These are phyloP conservation scores for Pardosa pseudoannulata DNA, from an alignment of 2,888 invertebrate genomes.

Conservation along the genomic window DNA sequence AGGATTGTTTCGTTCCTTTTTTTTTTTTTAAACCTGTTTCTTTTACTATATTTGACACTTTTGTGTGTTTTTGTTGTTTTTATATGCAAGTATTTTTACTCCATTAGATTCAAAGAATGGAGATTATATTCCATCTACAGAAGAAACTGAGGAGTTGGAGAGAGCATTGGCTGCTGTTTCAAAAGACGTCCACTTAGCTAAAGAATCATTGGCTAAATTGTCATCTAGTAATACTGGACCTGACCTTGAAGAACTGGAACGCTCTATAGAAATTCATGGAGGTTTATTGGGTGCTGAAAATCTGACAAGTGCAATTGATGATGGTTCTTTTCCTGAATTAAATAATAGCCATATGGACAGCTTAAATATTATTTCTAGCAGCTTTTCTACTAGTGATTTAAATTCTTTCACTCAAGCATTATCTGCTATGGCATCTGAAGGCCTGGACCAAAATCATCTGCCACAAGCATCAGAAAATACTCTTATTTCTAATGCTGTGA, in stretches of 20 bases:
- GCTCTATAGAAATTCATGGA: constrained; percentile 65
- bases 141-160: constrained; percentile 92
- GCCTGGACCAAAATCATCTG: constrained; percentile 51
- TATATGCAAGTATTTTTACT: too few relatives aligned
- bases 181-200: constrained; percentile 76
- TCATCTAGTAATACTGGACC: constrained; percentile 60
- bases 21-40: too few relatives aligned
- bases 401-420: constrained; percentile 68
- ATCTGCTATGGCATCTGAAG: constrained; percentile 55
- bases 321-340: constrained; percentile 65
- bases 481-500: constrained; percentile 41
- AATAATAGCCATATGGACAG: constrained; percentile 61
- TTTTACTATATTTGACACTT: too few relatives aligned
- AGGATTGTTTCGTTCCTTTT: too few relatives aligned
- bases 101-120: constrained; percentile 85
- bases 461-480: constrained; percentile 41
- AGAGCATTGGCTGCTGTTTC: constrained; percentile 88
- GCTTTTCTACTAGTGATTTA: constrained; percentile 70
- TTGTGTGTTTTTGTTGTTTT: too few relatives aligned
- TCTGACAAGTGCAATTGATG: constrained; percentile 70
- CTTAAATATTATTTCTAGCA: constrained; percentile 67
- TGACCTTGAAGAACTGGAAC: constrained; percentile 67
- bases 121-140: constrained; percentile 85
- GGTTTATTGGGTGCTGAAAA: constrained; percentile 70
- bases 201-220: constrained; percentile 72